Evolutionary conservation across 2,113 vertebrate genomes (phyloP), one percentile per base, ranked within the genome.

Genomic region (Dasyprocta punctata): DNA sequence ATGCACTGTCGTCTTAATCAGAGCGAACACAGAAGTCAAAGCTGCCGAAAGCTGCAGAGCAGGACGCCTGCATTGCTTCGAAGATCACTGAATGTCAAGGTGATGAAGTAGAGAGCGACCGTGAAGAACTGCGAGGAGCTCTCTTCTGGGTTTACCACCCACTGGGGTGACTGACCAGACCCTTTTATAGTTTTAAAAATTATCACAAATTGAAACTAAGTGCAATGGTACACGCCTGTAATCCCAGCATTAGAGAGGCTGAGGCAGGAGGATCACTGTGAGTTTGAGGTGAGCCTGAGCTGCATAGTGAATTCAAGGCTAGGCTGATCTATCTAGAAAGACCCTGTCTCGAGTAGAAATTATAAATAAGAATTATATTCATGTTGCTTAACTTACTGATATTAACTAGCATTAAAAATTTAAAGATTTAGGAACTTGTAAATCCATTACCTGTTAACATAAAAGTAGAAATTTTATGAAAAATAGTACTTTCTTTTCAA

Each of bases 321-420:
- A 77, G 65, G 12, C 26, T 47, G 4, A 77, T 75, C 20, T 75
- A 77, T 47, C 17, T 73, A 41, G 71, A 22, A 73, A 73, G 38
- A 26, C 71, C 17, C n/a, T 73, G 71, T 73, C 73, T 30, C 44
- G 69, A 33, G 10, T 16, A 36, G 33, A 69, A 47, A 80, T 67
- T 56, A 61, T 61, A 84, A 81, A 61, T 47, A 28, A 80, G 69
- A 91, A 10, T 65, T 87, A 63, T 14, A 60, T 89, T 61, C 61
- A 75, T 65, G 17, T 63, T 52, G 12, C 54, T 65, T 96, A 44
- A 82, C 67, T 56, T 80, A 93, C 60, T 93, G 47, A 92, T 78
- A 83, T 83, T 61, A 92, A 89, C 30, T 47, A 85, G 81, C 20
- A 65, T 65, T 26, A 86, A 95, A 95, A 56, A 22, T 82, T 83